Evolutionary conservation across 2,113 vertebrate genomes (phyloP).

Genomic region (Rhabdomys dilectus): DNA sequence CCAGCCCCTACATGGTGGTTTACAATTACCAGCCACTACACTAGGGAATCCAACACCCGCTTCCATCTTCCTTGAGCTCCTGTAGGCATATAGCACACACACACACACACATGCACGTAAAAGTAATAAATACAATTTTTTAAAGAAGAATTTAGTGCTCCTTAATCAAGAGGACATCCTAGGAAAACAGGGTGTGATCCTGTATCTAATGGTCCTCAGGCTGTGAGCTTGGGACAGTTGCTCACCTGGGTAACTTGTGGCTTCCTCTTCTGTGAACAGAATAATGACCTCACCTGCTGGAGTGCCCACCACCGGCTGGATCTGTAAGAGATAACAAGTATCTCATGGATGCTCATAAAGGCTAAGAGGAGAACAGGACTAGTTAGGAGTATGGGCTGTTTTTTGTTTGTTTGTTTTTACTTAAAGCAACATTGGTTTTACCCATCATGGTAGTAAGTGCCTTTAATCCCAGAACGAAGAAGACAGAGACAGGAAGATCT

Average conservation of each 20-base stretch:
- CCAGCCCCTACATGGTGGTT: not conserved
- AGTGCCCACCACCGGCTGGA: not conserved
- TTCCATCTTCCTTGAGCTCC: not conserved
- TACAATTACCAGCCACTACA: not conserved
- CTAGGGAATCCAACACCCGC: not conserved
- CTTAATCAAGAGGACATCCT: not conserved
- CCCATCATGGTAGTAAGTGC: not conserved
- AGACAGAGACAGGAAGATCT: not conserved
- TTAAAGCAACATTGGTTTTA: not conserved
- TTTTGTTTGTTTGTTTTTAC: not conserved
- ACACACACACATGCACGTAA: not conserved
- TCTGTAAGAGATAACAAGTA: not conserved
- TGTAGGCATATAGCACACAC: too few relatives aligned
- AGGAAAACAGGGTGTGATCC: not conserved
- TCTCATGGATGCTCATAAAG: not conserved
- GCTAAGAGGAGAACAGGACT: not conserved
- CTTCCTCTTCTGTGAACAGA: not conserved
- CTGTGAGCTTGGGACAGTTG: not conserved
- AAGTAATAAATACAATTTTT: not conserved
- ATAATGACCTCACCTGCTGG: not conserved
- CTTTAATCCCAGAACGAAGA: not conserved
- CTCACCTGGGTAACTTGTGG: not conserved
- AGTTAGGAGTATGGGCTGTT: not conserved
- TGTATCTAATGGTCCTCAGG: not conserved
- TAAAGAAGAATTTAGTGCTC: not conserved